Evolutionary conservation across 2,888 invertebrate genomes (phyloP).

Genomic region (Orthosia incerta): DNA sequence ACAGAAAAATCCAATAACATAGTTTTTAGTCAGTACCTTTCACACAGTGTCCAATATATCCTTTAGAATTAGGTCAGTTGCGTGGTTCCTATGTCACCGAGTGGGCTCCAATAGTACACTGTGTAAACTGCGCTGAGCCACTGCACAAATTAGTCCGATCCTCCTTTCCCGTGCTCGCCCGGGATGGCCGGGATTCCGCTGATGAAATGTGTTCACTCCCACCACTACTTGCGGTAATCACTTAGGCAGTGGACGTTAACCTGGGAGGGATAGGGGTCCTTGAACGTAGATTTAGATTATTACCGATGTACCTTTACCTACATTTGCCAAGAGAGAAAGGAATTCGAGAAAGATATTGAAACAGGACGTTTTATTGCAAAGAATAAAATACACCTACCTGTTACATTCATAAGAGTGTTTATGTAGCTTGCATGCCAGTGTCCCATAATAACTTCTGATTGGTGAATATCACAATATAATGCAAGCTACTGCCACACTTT

Average conservation of each 20-base stretch:
- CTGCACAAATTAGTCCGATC: constrained; percentile 61
- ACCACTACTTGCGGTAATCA: constrained; percentile 49
- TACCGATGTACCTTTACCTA: not conserved
- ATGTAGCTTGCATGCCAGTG: too few relatives aligned
- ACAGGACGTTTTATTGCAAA: not conserved
- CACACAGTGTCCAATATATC: not conserved
- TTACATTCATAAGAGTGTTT: too few relatives aligned
- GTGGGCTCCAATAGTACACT: constrained; percentile 30
- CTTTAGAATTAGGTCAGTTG: constrained; percentile 36
- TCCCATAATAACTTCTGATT: too few relatives aligned
- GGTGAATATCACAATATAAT: too few relatives aligned
- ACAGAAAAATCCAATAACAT: too few relatives aligned
- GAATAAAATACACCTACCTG: too few relatives aligned
- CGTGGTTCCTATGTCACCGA: constrained; percentile 21
- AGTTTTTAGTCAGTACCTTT: not conserved
- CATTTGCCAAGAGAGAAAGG: too few relatives aligned
- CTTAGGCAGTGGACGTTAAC: constrained; percentile 13
- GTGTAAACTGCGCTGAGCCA: constrained; percentile 41
- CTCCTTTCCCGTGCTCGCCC: constrained; percentile 68
- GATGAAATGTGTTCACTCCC: constrained; percentile 52
- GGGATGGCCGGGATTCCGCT: constrained; percentile 28
- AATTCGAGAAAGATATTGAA: not conserved
- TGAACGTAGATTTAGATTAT: not conserved
- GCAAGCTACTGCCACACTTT: too few relatives aligned
- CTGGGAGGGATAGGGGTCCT: not conserved